Conservation (phyloP, 2,888 invertebrate genomes). For the Thelaira solivaga region DNA sequence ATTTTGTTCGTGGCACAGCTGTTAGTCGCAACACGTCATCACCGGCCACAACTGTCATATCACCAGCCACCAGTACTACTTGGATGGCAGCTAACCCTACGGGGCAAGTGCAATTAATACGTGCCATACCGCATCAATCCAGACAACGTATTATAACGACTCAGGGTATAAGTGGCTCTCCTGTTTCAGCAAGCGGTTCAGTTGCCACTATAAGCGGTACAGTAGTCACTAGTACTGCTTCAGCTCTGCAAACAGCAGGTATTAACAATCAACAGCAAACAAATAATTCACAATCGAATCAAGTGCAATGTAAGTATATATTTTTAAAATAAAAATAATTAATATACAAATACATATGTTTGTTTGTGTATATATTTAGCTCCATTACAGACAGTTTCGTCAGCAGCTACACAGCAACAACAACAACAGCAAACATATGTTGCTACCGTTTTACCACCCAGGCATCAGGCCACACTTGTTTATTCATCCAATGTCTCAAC, state of each 20-base stretch:
- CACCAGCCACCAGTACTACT: conserved; percentile 73
- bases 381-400: conserved; percentile 67
- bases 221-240: conserved; percentile 64
- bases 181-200: conserved; percentile 53
- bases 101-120: conserved; percentile 76
- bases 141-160: conserved; percentile 76
- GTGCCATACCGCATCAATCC: conserved; percentile 74
- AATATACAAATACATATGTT: neutral
- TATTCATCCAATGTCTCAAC: conserved; percentile 73
- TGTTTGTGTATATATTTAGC: conserved; percentile 63
- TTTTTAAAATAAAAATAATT: neutral
- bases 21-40: conserved; percentile 70
- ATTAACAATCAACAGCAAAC: conserved; percentile 60
- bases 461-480: conserved; percentile 75
- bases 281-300: conserved; percentile 57
- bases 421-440: conserved; percentile 73
- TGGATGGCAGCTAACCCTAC: conserved; percentile 75
- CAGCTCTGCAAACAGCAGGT: conserved; percentile 61
- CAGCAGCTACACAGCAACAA: conserved; percentile 62
- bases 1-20: conserved; percentile 73
- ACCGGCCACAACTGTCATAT: conserved; percentile 75
- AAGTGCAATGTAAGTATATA: conserved; percentile 65
- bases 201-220: conserved; percentile 65
- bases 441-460: conserved; percentile 76
- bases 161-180: conserved; percentile 67